These are phyloP conservation scores for Aotus griseimembra DNA, from an alignment of 2,797 vertebrate species.

Conservation along the genomic window DNA sequence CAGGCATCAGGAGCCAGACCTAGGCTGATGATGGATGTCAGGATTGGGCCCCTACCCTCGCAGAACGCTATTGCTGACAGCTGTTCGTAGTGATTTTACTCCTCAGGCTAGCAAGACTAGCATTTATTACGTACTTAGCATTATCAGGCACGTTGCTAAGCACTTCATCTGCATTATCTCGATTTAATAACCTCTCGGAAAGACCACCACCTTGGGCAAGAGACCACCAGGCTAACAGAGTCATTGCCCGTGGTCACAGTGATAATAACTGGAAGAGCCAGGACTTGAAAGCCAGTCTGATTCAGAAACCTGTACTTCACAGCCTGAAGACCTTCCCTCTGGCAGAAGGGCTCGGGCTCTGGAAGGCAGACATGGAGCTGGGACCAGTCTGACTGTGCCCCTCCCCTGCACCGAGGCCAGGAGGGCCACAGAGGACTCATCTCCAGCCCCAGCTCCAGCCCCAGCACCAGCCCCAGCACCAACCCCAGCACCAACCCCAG, in stretches of 20 bases:
- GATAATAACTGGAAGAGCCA: not conserved
- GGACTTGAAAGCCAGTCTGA: not conserved
- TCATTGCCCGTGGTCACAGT: not conserved
- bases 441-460: too few species aligned
- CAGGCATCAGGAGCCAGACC: not conserved
- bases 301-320: not conserved
- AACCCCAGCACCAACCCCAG: not conserved
- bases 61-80: not conserved
- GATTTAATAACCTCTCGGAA: not conserved
- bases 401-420: not conserved
- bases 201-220: not conserved
- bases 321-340: not conserved
- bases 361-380: not conserved
- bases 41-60: too few species aligned
- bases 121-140: rapidly evolving
- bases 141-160: not conserved
- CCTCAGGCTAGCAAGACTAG: not conserved
- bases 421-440: not conserved
- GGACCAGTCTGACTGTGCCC: not conserved
- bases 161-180: not conserved
- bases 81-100: rapidly evolving
- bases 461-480: not conserved
- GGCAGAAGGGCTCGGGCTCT: not conserved
- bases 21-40: not conserved
- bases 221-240: not conserved